phyloP scores from a whole-genome alignment of 2,888 invertebrate species.

The Hanleya hanleyi region DNA sequence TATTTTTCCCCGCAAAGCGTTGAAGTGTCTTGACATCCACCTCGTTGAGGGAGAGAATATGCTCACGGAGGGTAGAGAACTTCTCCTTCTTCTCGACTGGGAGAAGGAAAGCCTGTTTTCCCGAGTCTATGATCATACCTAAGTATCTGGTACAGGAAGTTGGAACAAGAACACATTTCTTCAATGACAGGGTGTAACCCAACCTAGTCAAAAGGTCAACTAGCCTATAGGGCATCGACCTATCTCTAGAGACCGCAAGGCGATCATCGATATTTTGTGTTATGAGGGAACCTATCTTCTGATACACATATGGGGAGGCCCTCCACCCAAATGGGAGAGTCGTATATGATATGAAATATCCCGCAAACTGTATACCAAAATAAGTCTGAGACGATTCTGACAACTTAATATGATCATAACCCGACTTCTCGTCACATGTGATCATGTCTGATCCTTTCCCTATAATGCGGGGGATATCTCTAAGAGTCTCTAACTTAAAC shows the following conservation, averaged over 20 bases:
- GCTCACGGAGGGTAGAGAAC: conserved; percentile 6
- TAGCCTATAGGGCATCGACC: background rate
- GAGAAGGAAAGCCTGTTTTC: background rate
- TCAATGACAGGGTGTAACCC: conserved; percentile 14
- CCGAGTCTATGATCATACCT: conserved; percentile 12
- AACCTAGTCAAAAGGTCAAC: conserved; percentile 12
- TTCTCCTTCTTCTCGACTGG: conserved; percentile 6
- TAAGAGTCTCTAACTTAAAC: conserved; percentile 3
- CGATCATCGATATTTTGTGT: conserved; percentile 30
- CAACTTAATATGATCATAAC: conserved; percentile 28
- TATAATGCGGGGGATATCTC: conserved; percentile 21
- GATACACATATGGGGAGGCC: conserved; percentile 22
- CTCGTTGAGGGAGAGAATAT: background rate
- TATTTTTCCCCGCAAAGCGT: background rate
- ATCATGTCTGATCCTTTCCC: conserved; percentile 12
- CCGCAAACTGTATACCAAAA: conserved; percentile 30
- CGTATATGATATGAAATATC: conserved; percentile 15
- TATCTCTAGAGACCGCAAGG: conserved; percentile 16
- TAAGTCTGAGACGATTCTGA: conserved; percentile 6
- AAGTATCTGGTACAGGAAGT: conserved; percentile 2
- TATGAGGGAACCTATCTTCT: conserved; percentile 13
- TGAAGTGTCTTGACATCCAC: conserved; percentile 2
- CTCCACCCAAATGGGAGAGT: conserved; percentile 19
- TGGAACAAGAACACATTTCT: conserved; percentile 4
- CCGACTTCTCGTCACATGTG: conserved; percentile 13